Percentiles rank a stretch among this genome's conserved stretches.
Conservation (phyloP, 2,113 vertebrate genomes). For the Clarias batrachus region DNA sequence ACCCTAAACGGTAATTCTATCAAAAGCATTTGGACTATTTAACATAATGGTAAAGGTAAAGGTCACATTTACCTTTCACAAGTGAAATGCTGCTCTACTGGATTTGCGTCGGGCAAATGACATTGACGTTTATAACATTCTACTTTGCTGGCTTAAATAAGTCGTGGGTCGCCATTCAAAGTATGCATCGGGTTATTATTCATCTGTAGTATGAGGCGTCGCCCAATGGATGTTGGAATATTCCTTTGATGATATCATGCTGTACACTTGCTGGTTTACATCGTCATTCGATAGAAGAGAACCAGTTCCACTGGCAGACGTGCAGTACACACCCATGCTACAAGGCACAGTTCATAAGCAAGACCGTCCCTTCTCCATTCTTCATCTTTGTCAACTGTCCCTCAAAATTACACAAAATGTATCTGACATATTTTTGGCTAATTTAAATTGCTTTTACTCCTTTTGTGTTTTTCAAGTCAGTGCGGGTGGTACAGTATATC, state of each 20-base stretch:
- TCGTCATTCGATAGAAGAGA: background rate
- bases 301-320: background rate
- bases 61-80: background rate
- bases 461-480: too few relatives aligned
- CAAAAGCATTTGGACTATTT: background rate
- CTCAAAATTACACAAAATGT: too few relatives aligned
- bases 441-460: background rate
- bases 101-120: background rate
- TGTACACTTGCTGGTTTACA: background rate
- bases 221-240: background rate
- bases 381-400: background rate
- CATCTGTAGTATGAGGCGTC: background rate
- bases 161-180: background rate
- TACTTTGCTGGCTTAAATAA: background rate
- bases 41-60: too few relatives aligned
- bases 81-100: background rate
- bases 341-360: background rate
- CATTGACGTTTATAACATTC: background rate
- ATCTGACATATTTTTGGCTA: background rate
- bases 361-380: background rate
- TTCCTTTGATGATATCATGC: background rate
- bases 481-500: too few relatives aligned
- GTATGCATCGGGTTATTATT: background rate
- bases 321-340: background rate
- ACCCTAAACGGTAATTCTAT: background rate